These are phyloP conservation scores for Amphiprion clarkii DNA, from an alignment of 2,797 vertebrate genomes.

Conservation along the genomic window DNA sequence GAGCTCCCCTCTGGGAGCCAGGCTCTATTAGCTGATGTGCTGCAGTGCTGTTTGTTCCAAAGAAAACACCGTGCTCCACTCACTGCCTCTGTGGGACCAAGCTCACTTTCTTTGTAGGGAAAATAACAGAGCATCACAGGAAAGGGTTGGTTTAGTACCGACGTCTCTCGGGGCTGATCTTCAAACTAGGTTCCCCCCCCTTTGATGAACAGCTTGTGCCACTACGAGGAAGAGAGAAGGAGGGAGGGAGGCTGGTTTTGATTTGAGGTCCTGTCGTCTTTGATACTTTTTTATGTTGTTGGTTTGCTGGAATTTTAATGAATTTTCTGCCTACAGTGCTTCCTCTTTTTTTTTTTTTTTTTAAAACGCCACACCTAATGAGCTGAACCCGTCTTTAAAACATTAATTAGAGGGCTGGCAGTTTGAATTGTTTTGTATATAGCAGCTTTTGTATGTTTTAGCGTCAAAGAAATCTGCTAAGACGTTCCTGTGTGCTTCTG, in stretches of 20 bases:
- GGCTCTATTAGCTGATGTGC: slow-evolving; percentile 77
- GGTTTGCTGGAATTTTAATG: slow-evolving; percentile 33
- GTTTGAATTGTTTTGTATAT: slow-evolving; percentile 24
- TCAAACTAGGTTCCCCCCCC: slow-evolving; percentile 28
- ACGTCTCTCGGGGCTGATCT: slow-evolving; percentile 45
- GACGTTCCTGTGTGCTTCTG: slow-evolving; percentile 1
- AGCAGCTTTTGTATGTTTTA: slow-evolving; percentile 14
- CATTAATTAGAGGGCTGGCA: slow-evolving; percentile 22
- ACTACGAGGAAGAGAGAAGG: slow-evolving; percentile 8
- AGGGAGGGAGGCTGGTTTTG: slow-evolving; percentile 13
- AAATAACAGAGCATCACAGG: slow-evolving; percentile 48
- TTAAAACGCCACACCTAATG: slow-evolving; percentile 7
- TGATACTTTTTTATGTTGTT: slow-evolving; percentile 12
- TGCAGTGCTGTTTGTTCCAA: slow-evolving; percentile 74
- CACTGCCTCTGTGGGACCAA: slow-evolving; percentile 61
- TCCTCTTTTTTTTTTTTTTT: slow-evolving; percentile 20
- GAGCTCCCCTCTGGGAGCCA: slow-evolving; percentile 77
- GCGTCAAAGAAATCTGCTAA: slow-evolving; percentile 7
- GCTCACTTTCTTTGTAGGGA: slow-evolving; percentile 61
- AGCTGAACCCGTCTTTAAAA: slow-evolving; percentile 16
- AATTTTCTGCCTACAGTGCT: slow-evolving; percentile 36
- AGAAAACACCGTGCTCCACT: slow-evolving; percentile 70
- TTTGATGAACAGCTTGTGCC: slow-evolving; percentile 55
- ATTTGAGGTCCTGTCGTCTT: slow-evolving; percentile 42
- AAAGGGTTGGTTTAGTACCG: slow-evolving; percentile 39